A percentile compares a stretch with the other conserved stretches of the same genome.
Conservation (phyloP, 2,113 vertebrate species). For the Ivindomyrus marchei region DNA sequence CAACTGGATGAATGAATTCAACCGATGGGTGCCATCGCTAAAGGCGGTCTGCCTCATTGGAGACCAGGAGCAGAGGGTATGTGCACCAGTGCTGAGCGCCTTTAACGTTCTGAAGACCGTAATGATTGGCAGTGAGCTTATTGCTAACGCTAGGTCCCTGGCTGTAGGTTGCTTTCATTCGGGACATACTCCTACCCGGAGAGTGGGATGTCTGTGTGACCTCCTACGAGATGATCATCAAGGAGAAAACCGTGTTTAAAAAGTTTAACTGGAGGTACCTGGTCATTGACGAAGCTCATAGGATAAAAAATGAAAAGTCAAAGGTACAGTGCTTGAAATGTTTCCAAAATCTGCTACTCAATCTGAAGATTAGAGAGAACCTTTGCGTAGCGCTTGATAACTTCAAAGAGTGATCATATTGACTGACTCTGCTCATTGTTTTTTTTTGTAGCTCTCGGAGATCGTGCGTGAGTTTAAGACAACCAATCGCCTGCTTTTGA, state of each 20-base stretch:
- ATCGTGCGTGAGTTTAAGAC: constrained; percentile 98
- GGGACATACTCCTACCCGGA: constrained; percentile 88
- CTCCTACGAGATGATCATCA: constrained; percentile 97
- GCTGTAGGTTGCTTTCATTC: constrained; percentile 81
- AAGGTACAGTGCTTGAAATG: constrained; percentile 64
- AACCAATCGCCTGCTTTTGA: constrained; percentile 86
- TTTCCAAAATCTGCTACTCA: neutral
- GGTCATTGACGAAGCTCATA: constrained; percentile 97
- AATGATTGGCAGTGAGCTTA: neutral
- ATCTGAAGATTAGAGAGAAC: neutral
- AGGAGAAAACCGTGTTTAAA: constrained; percentile 95
- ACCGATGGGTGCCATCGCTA: constrained; percentile 95
- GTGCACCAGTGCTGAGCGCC: constrained; percentile 25
- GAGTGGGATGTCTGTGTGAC: constrained; percentile 99
- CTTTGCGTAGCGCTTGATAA: neutral
- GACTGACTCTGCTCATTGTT: neutral
- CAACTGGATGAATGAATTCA: constrained; percentile 99
- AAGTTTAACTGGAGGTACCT: constrained; percentile 98
- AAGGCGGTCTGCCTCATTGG: constrained; percentile 92
- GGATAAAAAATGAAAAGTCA: constrained; percentile 98
- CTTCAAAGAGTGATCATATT: neutral
- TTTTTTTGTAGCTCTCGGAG: constrained; percentile 76
- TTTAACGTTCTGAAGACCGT: too few relatives aligned
- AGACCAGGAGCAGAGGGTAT: constrained; percentile 83
- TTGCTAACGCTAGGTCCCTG: neutral